Base-by-base conservation (phyloP, 2,113 vertebrate species). In the Pitta sordida region DNA sequence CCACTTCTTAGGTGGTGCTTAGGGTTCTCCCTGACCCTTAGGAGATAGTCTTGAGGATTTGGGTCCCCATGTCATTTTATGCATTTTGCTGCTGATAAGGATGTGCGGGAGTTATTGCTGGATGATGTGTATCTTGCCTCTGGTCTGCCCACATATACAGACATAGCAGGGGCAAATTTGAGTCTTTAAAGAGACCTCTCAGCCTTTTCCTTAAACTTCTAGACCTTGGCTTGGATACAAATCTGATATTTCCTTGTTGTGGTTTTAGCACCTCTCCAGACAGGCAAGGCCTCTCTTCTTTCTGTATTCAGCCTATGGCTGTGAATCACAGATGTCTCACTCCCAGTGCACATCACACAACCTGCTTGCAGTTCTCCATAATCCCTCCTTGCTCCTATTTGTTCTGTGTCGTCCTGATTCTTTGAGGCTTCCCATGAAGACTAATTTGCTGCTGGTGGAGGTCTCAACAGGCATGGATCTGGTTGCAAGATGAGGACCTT, bases 111-210 rank as follows among this genome's bases (percentile, higher is more conserved):
- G 13, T 6, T 43, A 27, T 39, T 71, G 7, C 52, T 75, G 13
- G 4, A 1, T 79, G 11, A 7, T 56, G 16, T 53, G 24, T 74
- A 8, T 11, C 20, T 44, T 41, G 8, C 5, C 17, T 76, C 4
- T 0, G 0, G 30, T 51, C 30, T 68, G 39, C 27, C 29, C 0
- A 0, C 30, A 2, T 6, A 10, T 12, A 11, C 21, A 83, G 24
- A 44, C 4, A 1, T 10, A 14, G 39, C 11, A 14, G 34, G 7
- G 29, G 9, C n/a, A 83, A 30, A 48, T 26, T 41, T 23, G 4
- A 36, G 37, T n/a, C 16, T 78, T 77, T 49, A 49, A 41, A 67
- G n/a, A 29, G 22, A 16, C 15, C 7, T 43, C n/a, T 83, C 26
- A 63, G 37, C 7, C 24, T 30, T 64, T 71, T 29, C 30, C 22